Evolutionary conservation across 2,888 invertebrate species (phyloP).

Genomic region (Acronicta psi): DNA sequence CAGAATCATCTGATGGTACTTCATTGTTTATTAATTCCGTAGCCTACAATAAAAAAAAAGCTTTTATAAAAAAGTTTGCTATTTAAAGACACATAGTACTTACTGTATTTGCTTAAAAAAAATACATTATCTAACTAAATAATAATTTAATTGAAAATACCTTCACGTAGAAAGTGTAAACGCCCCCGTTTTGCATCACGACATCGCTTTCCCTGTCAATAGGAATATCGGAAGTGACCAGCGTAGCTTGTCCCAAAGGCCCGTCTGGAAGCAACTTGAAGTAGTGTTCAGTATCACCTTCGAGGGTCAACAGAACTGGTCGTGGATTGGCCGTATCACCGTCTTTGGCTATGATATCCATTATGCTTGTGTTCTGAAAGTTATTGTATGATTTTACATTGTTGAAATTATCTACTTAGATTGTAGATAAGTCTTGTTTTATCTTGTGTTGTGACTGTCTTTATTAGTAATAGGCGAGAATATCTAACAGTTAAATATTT

Average conservation of each 20-base stretch:
- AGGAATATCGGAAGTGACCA: slow-evolving; percentile 90
- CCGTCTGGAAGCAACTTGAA: slow-evolving; percentile 90
- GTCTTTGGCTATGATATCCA: slow-evolving; percentile 93
- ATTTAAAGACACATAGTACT: no score
- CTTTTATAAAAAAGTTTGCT: neutral
- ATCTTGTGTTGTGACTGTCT: no score
- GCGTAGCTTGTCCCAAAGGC: slow-evolving; percentile 87
- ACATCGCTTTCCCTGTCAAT: slow-evolving; percentile 93
- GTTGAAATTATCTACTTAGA: neutral
- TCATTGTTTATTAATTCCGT: slow-evolving; percentile 93
- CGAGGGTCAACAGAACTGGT: slow-evolving; percentile 90
- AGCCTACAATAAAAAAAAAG: slow-evolving; percentile 83
- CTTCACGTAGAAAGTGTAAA: slow-evolving; percentile 92
- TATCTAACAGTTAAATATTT: no score
- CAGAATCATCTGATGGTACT: slow-evolving; percentile 91
- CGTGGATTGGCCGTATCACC: slow-evolving; percentile 94
- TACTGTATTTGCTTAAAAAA: no score
- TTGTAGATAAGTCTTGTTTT: no score
- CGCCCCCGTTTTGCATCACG: slow-evolving; percentile 93
- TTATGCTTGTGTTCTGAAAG: slow-evolving; percentile 89
- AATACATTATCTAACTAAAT: neutral
- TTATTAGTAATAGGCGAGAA: no score
- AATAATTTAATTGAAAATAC: slow-evolving; percentile 62
- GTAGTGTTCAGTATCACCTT: slow-evolving; percentile 91
- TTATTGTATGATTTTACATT: neutral